These are phyloP conservation scores for Epinephelus lanceolatus DNA, from an alignment of 2,113 vertebrate genomes.

Conservation along the genomic window DNA sequence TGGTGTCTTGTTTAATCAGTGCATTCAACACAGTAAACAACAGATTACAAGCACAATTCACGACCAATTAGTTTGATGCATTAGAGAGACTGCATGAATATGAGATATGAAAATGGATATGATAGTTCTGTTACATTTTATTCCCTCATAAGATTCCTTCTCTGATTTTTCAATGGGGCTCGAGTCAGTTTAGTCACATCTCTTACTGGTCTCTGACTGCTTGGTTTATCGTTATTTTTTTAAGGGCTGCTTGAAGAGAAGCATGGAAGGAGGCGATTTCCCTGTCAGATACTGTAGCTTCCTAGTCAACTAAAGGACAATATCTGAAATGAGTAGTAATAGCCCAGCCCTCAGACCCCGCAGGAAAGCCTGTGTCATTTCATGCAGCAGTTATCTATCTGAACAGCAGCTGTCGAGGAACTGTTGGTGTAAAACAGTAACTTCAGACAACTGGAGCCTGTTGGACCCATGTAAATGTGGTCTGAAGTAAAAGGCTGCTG, in stretches of 20 bases:
- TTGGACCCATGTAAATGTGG: background rate
- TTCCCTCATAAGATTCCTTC: background rate
- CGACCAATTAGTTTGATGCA: conserved; percentile 11
- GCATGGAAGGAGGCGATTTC: background rate
- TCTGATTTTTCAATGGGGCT: conserved; percentile 3
- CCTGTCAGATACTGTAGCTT: conserved; percentile 11
- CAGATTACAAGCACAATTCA: conserved; percentile 8
- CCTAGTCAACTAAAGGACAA: conserved; percentile 6
- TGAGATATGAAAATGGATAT: background rate
- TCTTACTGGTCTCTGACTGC: background rate
- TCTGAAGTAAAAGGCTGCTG: conserved; percentile 4
- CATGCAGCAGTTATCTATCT: conserved; percentile 28
- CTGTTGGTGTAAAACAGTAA: background rate
- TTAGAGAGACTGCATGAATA: background rate
- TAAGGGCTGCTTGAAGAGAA: conserved; percentile 30
- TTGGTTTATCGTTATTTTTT: conserved; percentile 3
- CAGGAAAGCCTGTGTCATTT: conserved; percentile 16
- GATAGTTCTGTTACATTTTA: background rate
- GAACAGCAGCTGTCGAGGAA: conserved; percentile 27
- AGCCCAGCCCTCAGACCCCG: background rate
- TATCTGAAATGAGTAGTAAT: conserved; percentile 28
- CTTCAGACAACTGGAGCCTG: conserved; percentile 7
- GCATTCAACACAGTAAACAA: background rate
- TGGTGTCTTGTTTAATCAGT: conserved; percentile 10
- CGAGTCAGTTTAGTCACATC: background rate